Evolutionary conservation across 2,888 invertebrate species (phyloP).

Genomic region (Andrena trimmerana): DNA sequence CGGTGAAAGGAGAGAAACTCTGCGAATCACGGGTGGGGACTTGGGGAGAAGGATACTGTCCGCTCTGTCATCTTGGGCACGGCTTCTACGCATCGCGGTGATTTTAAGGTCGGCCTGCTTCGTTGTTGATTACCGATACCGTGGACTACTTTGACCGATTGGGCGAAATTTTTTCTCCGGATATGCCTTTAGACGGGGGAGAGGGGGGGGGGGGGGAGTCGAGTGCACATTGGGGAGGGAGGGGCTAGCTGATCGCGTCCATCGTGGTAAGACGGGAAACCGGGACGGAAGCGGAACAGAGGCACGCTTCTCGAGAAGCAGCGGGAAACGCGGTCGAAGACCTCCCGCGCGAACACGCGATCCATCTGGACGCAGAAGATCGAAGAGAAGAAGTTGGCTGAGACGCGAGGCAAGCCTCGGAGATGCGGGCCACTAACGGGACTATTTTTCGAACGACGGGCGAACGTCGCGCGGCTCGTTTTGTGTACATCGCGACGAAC

Average conservation of each 20-base stretch:
- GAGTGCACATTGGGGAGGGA: no score
- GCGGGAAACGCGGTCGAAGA: slow-evolving; percentile 39
- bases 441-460: slow-evolving; percentile 10
- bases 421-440: slow-evolving; percentile 51
- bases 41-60: slow-evolving; percentile 65
- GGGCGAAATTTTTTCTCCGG: not conserved
- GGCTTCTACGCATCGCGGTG: slow-evolving; percentile 40
- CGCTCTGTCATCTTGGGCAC: slow-evolving; percentile 39
- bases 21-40: slow-evolving; percentile 44
- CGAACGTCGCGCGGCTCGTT: not conserved
- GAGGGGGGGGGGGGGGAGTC: not conserved
- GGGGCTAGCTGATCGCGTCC: not conserved
- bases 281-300: slow-evolving; percentile 30
- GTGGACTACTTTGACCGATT: not conserved
- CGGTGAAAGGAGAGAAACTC: slow-evolving; percentile 74
- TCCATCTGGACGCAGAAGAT: slow-evolving; percentile 8
- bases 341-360: slow-evolving; percentile 21
- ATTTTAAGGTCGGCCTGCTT: slow-evolving; percentile 50
- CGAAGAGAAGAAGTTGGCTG: slow-evolving; percentile 28
- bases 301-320: not conserved
- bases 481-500: not conserved
- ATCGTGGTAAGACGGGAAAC: slow-evolving; percentile 14
- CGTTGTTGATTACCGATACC: slow-evolving; percentile 5
- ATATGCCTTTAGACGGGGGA: not conserved
- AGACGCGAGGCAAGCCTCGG: not conserved